A percentile compares a stretch with the other conserved stretches of the same genome.
Evolutionary conservation across 2,113 vertebrate species (phyloP).

Genomic region (Corapipo altera): DNA sequence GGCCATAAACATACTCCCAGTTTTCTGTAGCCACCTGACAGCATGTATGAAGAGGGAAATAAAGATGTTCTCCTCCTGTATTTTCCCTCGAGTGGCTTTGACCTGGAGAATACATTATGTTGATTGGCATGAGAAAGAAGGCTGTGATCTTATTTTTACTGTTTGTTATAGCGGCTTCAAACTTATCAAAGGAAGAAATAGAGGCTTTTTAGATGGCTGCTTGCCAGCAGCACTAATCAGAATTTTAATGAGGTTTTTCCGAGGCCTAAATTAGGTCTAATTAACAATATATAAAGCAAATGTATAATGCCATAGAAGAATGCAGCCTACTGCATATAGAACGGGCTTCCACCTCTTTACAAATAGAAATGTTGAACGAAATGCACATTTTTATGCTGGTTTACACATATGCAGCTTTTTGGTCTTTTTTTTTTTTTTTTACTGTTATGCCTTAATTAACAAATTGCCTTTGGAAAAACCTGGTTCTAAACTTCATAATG

Average conservation of each 20-base stretch:
- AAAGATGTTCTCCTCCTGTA: not conserved
- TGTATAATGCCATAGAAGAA: constrained; percentile 19
- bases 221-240: constrained; percentile 65
- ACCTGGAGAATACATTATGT: constrained; percentile 32
- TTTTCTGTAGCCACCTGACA: not conserved
- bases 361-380: constrained; percentile 51
- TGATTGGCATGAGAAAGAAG: constrained; percentile 36
- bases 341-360: constrained; percentile 19
- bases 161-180: constrained; percentile 56
- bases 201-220: constrained; percentile 50
- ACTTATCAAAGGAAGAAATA: constrained; percentile 54
- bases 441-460: not conserved
- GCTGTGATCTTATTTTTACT: constrained; percentile 49
- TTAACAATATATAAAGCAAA: constrained; percentile 72
- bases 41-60: not conserved
- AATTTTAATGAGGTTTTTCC: constrained; percentile 70
- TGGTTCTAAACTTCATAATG: not conserved
- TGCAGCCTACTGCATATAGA: not conserved
- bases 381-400: constrained; percentile 24
- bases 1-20: not conserved
- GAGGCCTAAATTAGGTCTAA: constrained; percentile 71
- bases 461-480: not conserved
- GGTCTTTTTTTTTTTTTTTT: not conserved
- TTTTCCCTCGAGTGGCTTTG: constrained; percentile 36
- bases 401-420: not conserved